A percentile compares a stretch with the other conserved stretches of the same genome.
These are phyloP conservation scores for Myotis vivesi DNA, from an alignment of 2,797 vertebrate genomes.

Conservation along the genomic window DNA sequence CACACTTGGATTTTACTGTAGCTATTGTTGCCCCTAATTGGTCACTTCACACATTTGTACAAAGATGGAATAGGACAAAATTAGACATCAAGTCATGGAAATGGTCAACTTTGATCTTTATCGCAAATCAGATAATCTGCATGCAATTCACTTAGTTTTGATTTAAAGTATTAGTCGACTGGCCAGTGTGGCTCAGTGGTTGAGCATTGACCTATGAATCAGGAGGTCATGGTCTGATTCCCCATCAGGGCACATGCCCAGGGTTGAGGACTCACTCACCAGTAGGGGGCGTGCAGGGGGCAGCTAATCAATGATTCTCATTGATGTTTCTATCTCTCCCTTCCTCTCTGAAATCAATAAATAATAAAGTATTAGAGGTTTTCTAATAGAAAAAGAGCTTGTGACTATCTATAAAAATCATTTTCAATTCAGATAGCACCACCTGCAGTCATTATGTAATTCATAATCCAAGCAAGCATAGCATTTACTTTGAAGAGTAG, in stretches of 20 bases:
- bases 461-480: constrained; percentile 25
- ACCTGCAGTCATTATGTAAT: constrained; percentile 38
- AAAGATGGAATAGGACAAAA: background rate
- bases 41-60: background rate
- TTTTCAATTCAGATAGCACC: constrained; percentile 47
- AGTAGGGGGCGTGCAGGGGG: too few relatives aligned
- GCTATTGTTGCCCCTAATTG: background rate
- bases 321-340: too few relatives aligned
- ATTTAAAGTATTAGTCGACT: constrained; percentile 40
- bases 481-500: background rate
- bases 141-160: background rate
- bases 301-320: too few relatives aligned
- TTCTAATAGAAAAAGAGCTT: constrained; percentile 43
- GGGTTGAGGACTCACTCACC: too few relatives aligned
- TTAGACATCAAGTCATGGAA: background rate
- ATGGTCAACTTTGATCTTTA: background rate
- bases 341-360: too few relatives aligned
- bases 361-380: constrained; percentile 47
- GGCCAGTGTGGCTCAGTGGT: too few relatives aligned
- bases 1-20: background rate
- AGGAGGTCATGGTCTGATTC: too few relatives aligned
- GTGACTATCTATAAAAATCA: constrained; percentile 5
- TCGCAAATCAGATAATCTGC: background rate
- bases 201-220: too few relatives aligned
- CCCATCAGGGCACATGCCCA: too few relatives aligned